A percentile compares a stretch with the other conserved stretches of the same genome.
Conservation (phyloP, 2,113 vertebrate species). For the Eubucco bourcierii region DNA sequence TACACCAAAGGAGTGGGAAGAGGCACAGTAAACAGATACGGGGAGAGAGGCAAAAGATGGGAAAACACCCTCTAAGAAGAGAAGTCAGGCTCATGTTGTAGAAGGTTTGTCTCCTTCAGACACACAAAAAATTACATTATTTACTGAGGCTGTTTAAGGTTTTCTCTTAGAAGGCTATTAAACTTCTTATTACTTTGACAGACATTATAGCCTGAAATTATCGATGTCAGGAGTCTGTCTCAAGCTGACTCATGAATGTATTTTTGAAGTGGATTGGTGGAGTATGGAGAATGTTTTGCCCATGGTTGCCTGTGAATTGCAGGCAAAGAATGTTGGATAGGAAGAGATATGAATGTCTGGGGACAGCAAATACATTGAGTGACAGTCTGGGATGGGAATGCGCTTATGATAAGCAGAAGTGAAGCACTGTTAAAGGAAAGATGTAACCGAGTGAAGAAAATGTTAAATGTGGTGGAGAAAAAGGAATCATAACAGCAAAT, state of each 20-base stretch:
- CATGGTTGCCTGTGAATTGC: neutral
- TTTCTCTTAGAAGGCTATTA: neutral
- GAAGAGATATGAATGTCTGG: neutral
- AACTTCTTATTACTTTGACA: neutral
- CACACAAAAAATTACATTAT: neutral
- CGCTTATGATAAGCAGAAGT: neutral
- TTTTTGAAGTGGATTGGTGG: neutral
- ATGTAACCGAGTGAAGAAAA: neutral
- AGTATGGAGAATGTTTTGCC: neutral
- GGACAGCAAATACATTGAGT: neutral
- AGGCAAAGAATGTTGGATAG: neutral
- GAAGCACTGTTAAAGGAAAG: neutral
- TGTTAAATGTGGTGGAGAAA: neutral
- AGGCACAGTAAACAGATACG: neutral
- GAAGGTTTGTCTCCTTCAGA: neutral
- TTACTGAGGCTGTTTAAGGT: neutral
- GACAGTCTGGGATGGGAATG: neutral
- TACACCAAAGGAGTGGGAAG: neutral
- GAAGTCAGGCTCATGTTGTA: neutral
- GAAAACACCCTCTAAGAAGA: neutral
- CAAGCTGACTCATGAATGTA: neutral
- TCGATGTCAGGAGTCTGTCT: neutral
- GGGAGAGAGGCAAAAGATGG: neutral
- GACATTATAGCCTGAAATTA: neutral
- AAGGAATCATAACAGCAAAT: too few relatives aligned